Percentiles rank a stretch among this genome's conserved stretches.
Evolutionary conservation across 2,888 invertebrate genomes (phyloP).

Genomic region (Uropetala carovei): DNA sequence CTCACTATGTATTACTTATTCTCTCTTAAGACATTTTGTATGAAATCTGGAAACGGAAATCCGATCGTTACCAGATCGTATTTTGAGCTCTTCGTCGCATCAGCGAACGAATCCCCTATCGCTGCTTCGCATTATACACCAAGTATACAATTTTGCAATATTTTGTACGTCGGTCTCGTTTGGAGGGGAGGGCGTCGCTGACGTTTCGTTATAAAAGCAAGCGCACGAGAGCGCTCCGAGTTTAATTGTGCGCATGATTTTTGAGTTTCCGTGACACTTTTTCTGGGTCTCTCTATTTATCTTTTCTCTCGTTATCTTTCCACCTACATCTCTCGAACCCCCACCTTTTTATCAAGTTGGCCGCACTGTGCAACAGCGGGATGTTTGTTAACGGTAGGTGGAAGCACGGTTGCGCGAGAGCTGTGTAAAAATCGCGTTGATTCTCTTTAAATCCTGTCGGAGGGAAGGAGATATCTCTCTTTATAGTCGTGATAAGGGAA

Average conservation of each 20-base stretch:
- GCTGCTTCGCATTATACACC: background rate
- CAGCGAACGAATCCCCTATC: too few relatives aligned
- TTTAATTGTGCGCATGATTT: conserved; percentile 25
- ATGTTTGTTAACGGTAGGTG: conserved; percentile 46
- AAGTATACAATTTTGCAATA: background rate
- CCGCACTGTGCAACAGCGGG: conserved; percentile 10
- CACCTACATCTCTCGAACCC: background rate
- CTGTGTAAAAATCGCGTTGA: background rate
- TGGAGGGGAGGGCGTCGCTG: background rate
- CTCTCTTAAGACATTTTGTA: too few relatives aligned
- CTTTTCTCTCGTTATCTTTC: background rate
- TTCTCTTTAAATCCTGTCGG: background rate
- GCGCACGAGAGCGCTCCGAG: background rate
- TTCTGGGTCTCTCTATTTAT: background rate
- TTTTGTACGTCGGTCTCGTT: background rate
- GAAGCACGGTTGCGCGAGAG: conserved; percentile 21
- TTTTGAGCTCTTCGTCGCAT: background rate
- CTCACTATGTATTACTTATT: too few relatives aligned
- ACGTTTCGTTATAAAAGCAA: background rate
- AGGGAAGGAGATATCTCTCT: background rate
- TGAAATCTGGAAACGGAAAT: background rate
- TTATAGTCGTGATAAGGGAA: conserved; percentile 22
- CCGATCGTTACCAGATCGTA: background rate
- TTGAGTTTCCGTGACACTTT: background rate
- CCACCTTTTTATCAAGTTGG: conserved; percentile 37